Percentiles rank a stretch among this genome's conserved stretches.
These are phyloP conservation scores for Sphenodon punctatus DNA, from an alignment of 2,797 vertebrate genomes.

Conservation along the genomic window DNA sequence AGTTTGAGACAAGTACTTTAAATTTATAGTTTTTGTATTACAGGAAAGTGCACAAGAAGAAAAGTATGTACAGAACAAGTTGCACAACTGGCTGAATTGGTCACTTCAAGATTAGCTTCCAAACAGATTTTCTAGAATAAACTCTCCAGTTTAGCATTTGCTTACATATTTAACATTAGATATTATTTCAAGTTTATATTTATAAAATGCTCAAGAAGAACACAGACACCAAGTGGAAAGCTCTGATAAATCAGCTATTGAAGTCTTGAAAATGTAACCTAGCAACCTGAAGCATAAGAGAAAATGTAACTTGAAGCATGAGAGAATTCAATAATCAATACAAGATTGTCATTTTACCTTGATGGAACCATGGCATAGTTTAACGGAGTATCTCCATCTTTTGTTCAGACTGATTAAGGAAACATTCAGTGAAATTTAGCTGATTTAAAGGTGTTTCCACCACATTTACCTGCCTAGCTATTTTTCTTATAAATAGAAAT, in stretches of 20 bases:
- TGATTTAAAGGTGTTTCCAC: not conserved
- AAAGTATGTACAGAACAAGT: conserved; percentile 66
- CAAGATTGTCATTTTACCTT: not conserved
- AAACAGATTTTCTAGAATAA: conserved; percentile 49
- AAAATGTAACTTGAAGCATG: conserved; percentile 45
- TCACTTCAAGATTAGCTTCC: conserved; percentile 39
- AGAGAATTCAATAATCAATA: not conserved
- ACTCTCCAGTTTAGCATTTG: conserved; percentile 54
- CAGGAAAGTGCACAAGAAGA: conserved; percentile 77
- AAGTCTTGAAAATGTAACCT: too few species aligned
- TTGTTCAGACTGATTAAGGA: not conserved
- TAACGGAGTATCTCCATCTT: too few species aligned
- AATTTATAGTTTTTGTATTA: conserved; percentile 62
- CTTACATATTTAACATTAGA: conserved; percentile 56
- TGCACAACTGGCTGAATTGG: conserved; percentile 47
- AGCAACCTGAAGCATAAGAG: too few species aligned
- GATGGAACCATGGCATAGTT: not conserved
- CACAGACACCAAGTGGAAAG: too few species aligned
- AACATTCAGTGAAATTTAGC: not conserved
- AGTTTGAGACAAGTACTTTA: conserved; percentile 72
- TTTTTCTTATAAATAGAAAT: not conserved
- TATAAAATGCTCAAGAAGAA: conserved; percentile 26
- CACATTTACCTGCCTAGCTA: not conserved
- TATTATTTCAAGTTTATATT: conserved; percentile 68
- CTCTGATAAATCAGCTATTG: too few species aligned